Base-by-base conservation (phyloP, 1,140 invertebrate genomes). In the Cephus cinctus region DNA sequence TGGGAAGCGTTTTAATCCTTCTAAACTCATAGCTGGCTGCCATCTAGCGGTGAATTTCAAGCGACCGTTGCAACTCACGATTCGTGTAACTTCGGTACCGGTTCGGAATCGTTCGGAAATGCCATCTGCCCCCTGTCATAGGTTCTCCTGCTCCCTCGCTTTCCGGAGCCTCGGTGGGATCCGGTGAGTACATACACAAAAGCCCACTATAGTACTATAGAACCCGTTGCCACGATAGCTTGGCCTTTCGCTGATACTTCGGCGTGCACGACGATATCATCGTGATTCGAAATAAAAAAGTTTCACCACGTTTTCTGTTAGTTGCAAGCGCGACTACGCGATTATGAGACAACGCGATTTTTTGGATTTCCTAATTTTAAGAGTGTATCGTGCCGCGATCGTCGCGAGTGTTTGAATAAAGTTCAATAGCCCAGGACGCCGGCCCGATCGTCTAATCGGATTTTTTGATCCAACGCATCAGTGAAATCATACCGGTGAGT, bases 191-290 rank as follows among this genome's bases (percentile, higher is more conserved):
- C 52, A 55, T 61, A 60, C 49, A 60, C 54, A 64, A 66, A 56
- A 27, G 18, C 30, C 22, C 16, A 18, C 31, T 39, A 62, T 60
- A 62, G 67, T 69, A 57, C 43, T 59, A 58, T 57, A 62, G 62
- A 57, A 54, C 52, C 57, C 59, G 69, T 71, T 68, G 69, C 50
- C 56, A 61, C 62, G 67, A 57, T 51, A 56, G 56, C 61, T 61
- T 56, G 51, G 43, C 43, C 25, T 34, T 27, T 31, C 38, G 36
- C 41, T 20, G 27, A 8, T 21, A 31, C 19, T 32, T 11, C 22
- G 22, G 31, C 30, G 12, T 18, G 14, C 4, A 5, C 11, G 14
- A n/a, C n/a, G n/a, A n/a, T n/a, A n/a, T n/a, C n/a, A n/a, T n/a
- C n/a, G n/a, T n/a, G 27, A 43, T 43, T 31, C 27, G 25, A 6